These are phyloP conservation scores for Vanessa cardui DNA, from an alignment of 2,888 invertebrate genomes.

Conservation along the genomic window DNA sequence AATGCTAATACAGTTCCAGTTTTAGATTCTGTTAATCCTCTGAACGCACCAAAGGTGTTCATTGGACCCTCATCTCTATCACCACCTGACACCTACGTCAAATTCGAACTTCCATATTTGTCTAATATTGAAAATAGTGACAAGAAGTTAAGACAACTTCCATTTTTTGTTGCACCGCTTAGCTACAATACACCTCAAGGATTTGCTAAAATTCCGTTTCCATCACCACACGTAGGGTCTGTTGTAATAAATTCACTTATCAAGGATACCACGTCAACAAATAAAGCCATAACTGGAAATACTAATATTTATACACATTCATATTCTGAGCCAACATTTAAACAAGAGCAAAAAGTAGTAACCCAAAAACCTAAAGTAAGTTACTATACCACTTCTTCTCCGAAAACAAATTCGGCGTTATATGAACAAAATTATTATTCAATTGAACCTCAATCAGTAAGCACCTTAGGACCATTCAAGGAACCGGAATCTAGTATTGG, in stretches of 20 bases:
- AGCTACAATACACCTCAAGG: slow-evolving; percentile 93
- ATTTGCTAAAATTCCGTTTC: slow-evolving; percentile 92
- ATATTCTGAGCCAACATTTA: slow-evolving; percentile 52
- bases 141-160: slow-evolving; percentile 87
- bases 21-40: slow-evolving; percentile 87
- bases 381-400: slow-evolving; percentile 71
- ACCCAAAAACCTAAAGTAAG: slow-evolving; percentile 71
- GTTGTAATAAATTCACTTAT: slow-evolving; percentile 87
- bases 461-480: slow-evolving; percentile 58
- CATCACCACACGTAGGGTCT: slow-evolving; percentile 93
- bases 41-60: slow-evolving; percentile 88
- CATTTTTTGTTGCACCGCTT: slow-evolving; percentile 93
- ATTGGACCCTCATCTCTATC: slow-evolving; percentile 90
- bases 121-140: slow-evolving; percentile 88
- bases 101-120: slow-evolving; percentile 92
- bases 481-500: slow-evolving; percentile 48
- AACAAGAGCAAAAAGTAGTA: slow-evolving; percentile 60
- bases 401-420: slow-evolving; percentile 56
- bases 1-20: slow-evolving; percentile 89
- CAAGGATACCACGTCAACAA: slow-evolving; percentile 52
- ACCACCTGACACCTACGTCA: slow-evolving; percentile 87
- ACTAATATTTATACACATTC: slow-evolving; percentile 52
- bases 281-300: slow-evolving; percentile 45
- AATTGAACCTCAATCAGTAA: slow-evolving; percentile 72
- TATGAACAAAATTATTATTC: slow-evolving; percentile 69